Percentiles rank a stretch among this genome's conserved stretches.
Conservation (phyloP, 2,797 vertebrate species). For the Peromyscus nudipes region DNA sequence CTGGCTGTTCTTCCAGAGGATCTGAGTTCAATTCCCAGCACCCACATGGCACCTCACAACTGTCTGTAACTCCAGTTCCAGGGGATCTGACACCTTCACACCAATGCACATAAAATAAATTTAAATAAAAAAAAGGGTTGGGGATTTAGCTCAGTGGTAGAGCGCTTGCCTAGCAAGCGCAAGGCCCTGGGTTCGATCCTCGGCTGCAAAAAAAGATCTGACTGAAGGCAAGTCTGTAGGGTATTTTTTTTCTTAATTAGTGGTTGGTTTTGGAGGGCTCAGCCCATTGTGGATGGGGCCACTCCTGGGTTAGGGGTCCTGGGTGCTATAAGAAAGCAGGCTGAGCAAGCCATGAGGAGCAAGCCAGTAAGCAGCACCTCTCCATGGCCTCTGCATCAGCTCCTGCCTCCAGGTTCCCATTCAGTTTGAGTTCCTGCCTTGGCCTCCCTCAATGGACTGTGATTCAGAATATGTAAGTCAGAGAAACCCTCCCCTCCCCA, state of each 20-base stretch:
- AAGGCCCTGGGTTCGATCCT: too few relatives aligned
- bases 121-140: too few relatives aligned
- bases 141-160: too few relatives aligned
- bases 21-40: too few relatives aligned
- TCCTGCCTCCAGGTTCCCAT: background rate
- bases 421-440: background rate
- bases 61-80: too few relatives aligned
- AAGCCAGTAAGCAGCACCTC: background rate
- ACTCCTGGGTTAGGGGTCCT: background rate
- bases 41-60: too few relatives aligned
- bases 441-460: background rate
- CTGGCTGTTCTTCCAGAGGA: too few relatives aligned
- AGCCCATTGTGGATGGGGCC: background rate
- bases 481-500: background rate
- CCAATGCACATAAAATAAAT: too few relatives aligned
- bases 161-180: too few relatives aligned
- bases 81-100: too few relatives aligned
- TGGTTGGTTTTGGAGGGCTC: background rate
- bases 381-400: background rate
- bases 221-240: background rate
- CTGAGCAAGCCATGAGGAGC: background rate
- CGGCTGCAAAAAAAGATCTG: too few relatives aligned
- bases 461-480: background rate
- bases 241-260: background rate
- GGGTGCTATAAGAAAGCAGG: background rate